Evolutionary conservation across 2,113 vertebrate genomes (phyloP).

Genomic region (Leucopsar rothschildi): DNA sequence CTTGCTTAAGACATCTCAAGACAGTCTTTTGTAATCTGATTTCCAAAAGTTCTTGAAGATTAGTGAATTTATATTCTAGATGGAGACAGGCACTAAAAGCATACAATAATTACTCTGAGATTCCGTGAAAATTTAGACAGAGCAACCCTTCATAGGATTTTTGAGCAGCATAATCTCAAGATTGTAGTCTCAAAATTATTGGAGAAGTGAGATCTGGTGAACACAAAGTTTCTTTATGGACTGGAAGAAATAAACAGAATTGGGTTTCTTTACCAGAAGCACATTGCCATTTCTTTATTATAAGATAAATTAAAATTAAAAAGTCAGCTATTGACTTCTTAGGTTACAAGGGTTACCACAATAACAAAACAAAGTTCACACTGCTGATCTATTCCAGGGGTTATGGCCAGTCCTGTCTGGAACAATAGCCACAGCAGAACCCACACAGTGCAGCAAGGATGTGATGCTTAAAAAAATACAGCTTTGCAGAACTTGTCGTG

Average conservation of each 20-base stretch:
- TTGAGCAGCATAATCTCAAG: neutral
- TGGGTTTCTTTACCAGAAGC: constrained; percentile 67
- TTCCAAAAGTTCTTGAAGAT: neutral
- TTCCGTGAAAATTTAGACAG: neutral
- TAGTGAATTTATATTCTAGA: neutral
- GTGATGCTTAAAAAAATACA: neutral
- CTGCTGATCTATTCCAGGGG: constrained; percentile 52
- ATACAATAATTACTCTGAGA: neutral
- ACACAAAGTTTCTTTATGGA: constrained; percentile 29
- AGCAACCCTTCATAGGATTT: neutral
- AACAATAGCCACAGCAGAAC: constrained; percentile 59
- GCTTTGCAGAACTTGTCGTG: constrained; percentile 10
- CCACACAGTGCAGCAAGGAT: constrained; percentile 32
- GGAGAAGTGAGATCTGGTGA: neutral
- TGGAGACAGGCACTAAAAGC: neutral
- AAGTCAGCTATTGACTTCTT: constrained; percentile 70
- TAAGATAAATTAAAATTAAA: constrained; percentile 68
- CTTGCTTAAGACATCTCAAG: neutral
- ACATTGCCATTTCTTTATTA: constrained; percentile 61
- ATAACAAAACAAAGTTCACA: constrained; percentile 40
- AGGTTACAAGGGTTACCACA: constrained; percentile 65
- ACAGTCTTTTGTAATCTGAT: neutral
- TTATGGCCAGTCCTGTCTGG: constrained; percentile 65
- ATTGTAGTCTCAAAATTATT: neutral
- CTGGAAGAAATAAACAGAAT: constrained; percentile 51